A percentile compares a stretch with the other conserved stretches of the same genome.
phyloP scores from a whole-genome alignment of 2,797 vertebrate genomes.

The Galago senegalensis region DNA sequence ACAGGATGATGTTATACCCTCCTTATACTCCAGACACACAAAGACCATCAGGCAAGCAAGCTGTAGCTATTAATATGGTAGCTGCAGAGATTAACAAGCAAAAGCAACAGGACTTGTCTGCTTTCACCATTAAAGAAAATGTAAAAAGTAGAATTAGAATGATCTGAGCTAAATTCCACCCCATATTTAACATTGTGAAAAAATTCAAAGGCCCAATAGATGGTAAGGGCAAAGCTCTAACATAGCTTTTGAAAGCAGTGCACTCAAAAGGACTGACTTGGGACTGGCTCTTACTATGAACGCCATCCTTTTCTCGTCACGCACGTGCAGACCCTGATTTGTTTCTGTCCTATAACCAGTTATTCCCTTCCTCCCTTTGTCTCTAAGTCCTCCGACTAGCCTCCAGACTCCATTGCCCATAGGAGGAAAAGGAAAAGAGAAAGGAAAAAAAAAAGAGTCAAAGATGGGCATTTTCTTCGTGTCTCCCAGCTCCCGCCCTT shows the following conservation, averaged over 20 bases:
- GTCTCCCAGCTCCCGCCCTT: neutral
- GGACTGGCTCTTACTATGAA: fast-evolving
- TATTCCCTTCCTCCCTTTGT: neutral
- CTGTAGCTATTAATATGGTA: neutral
- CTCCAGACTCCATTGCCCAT: neutral
- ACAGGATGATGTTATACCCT: neutral
- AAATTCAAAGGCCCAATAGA: neutral
- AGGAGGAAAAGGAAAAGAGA: neutral
- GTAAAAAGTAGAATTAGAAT: neutral
- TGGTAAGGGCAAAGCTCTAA: neutral
- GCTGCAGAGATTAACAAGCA: neutral
- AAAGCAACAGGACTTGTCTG: neutral
- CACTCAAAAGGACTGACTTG: fast-evolving
- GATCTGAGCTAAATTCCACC: neutral
- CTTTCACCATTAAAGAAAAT: constrained; percentile 3
- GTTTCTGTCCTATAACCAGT: fast-evolving
- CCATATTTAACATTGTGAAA: neutral
- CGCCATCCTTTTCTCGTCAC: fast-evolving
- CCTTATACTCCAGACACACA: neutral
- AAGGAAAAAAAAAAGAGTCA: neutral
- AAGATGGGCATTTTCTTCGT: neutral
- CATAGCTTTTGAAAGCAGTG: neutral
- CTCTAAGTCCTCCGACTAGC: neutral
- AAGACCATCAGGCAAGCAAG: neutral
- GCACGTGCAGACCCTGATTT: too few relatives aligned